Evolutionary conservation across 1,140 invertebrate genomes (phyloP).

Genomic region (Stenopsyche tienmushanensis): DNA sequence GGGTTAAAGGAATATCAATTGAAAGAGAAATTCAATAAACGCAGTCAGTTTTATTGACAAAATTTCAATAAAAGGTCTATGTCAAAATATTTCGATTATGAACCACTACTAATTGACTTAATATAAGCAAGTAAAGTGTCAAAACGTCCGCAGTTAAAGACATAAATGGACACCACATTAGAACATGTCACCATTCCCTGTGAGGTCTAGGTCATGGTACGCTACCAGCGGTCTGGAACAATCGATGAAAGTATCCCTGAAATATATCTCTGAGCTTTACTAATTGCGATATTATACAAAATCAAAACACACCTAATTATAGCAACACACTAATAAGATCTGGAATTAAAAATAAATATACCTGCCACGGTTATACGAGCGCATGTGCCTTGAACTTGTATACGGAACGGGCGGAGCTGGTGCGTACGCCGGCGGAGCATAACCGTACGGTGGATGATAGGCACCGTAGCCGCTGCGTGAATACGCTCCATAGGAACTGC

Average conservation of each 20-base stretch:
- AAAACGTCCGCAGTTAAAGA: not conserved
- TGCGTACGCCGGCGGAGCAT: slow-evolving; percentile 33
- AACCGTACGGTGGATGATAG: slow-evolving; percentile 42
- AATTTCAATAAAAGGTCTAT: too few species aligned
- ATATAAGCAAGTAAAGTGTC: too few species aligned
- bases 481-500: slow-evolving; percentile 46
- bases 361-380: slow-evolving; percentile 41
- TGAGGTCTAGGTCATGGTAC: slow-evolving; percentile 83
- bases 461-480: slow-evolving; percentile 50
- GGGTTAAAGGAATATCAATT: too few species aligned
- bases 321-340: not conserved
- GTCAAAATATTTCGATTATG: too few species aligned
- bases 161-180: not conserved
- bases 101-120: too few species aligned
- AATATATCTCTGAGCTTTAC: slow-evolving; percentile 45
- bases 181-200: slow-evolving; percentile 67
- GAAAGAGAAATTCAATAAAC: too few species aligned
- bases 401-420: slow-evolving; percentile 21
- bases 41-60: too few species aligned
- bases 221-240: slow-evolving; percentile 70
- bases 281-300: too few species aligned
- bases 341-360: slow-evolving; percentile 17
- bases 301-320: not conserved
- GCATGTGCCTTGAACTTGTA: slow-evolving; percentile 24
- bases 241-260: slow-evolving; percentile 61